phyloP scores from a whole-genome alignment of 2,797 vertebrate genomes.

The Sciurus vulgaris region DNA sequence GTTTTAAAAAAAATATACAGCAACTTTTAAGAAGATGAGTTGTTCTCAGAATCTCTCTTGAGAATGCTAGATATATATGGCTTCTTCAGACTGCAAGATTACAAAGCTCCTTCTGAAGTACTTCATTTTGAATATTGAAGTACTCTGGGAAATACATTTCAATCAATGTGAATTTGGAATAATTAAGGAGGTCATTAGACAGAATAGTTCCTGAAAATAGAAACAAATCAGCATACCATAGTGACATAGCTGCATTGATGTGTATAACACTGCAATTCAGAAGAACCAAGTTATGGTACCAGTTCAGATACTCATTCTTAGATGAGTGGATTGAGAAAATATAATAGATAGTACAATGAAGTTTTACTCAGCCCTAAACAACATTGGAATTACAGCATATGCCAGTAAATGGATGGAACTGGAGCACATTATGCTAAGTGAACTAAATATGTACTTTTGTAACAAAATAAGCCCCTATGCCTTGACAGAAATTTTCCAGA shows the following conservation, averaged over 20 bases:
- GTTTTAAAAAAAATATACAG: not conserved
- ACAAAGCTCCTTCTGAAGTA: not conserved
- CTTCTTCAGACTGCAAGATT: not conserved
- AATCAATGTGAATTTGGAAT: not conserved
- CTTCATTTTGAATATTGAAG: not conserved
- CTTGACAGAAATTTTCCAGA: not conserved
- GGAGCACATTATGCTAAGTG: too few relatives aligned
- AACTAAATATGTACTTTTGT: not conserved
- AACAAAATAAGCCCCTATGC: not conserved
- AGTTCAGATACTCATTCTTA: too few relatives aligned
- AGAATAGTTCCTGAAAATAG: not conserved
- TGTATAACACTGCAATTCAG: too few relatives aligned
- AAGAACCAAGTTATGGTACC: too few relatives aligned
- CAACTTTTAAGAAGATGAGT: not conserved
- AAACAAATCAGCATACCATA: too few relatives aligned
- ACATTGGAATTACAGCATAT: not conserved
- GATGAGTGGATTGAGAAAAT: too few relatives aligned
- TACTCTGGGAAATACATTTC: not conserved
- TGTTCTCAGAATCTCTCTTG: not conserved
- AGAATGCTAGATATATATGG: not conserved
- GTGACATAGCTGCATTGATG: too few relatives aligned
- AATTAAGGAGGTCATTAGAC: not conserved
- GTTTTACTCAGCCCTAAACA: not conserved
- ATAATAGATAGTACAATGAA: too few relatives aligned
- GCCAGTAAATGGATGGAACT: too few relatives aligned